Evolutionary conservation across 2,113 vertebrate genomes (phyloP), one percentile per base, ranked within the genome.

Genomic region (Nothobranchius kuhntae): DNA sequence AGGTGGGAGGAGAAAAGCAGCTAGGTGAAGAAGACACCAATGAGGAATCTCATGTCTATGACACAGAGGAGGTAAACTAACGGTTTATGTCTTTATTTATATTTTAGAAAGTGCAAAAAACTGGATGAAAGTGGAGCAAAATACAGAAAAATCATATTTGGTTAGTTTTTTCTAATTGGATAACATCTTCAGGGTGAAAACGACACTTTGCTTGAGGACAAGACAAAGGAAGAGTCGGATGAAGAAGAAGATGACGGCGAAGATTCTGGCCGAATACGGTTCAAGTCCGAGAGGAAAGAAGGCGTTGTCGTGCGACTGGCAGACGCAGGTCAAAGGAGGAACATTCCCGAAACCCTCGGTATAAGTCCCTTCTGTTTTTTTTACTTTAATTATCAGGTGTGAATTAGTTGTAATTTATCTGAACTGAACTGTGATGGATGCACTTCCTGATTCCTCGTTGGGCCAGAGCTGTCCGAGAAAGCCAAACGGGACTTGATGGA

Each of bases 311-410:
- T 98, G 76, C 94, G 97, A 15, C 91, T 98, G 36, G 95, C 95
- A 2, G 96, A 98, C 68, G 91, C 95, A 36, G 92, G 94, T 78
- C 96, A 96, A 84, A 93, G 96, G 68, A 94, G 96, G 82, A 95
- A 96, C 89, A 99, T 99, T 89, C 98, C 98, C 30, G 97, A 99
- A 93, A 99, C 97, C 12, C 89, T 99, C 62, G 98, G 98, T 99
- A 83, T 17, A 54, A 46, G 51, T 6, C 9, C 4, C 9, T 40
- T 1, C 38, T 40, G 38, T 3, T 21, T 21, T 21, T 40, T 40
- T 40, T 7, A 40, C 6, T 40, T 40, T 3, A 40, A 40, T 40
- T 6, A 30, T 30, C 30, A 30, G 30, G 38, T 40, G 6, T 40
- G 9, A 40, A 40, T 40, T 40, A 38, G 55, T 8, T 53, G 14